Evolutionary conservation across 2,113 vertebrate genomes (phyloP).

Genomic region (Rhizomys pruinosus): DNA sequence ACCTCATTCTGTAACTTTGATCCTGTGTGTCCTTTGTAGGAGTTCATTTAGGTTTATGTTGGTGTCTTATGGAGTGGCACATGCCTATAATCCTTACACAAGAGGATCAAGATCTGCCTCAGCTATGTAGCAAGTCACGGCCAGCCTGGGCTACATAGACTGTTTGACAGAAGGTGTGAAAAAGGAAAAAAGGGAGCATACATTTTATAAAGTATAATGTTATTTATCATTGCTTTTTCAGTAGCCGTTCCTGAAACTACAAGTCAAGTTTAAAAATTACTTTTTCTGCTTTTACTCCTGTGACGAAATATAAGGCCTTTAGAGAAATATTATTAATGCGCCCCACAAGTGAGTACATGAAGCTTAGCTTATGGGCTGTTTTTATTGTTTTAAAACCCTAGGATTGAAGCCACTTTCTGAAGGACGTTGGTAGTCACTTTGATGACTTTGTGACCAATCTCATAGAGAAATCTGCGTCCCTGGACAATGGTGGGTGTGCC

Average conservation of each 20-base stretch:
- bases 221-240: slow-evolving; percentile 36
- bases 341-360: background rate
- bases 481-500: slow-evolving; percentile 87
- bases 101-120: background rate
- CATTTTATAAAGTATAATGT: background rate
- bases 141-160: background rate
- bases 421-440: slow-evolving; percentile 93
- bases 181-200: fast-evolving
- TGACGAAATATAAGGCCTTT: slow-evolving; percentile 38
- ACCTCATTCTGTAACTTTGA: background rate
- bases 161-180: too few species aligned
- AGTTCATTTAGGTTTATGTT: slow-evolving; percentile 17
- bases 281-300: slow-evolving; percentile 29
- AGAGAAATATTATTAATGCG: slow-evolving; percentile 9
- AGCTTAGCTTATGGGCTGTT: background rate
- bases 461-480: slow-evolving; percentile 90
- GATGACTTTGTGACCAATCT: slow-evolving; percentile 93
- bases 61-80: background rate
- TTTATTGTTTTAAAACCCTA: slow-evolving; percentile 77
- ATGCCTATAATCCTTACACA: background rate
- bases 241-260: slow-evolving; percentile 22
- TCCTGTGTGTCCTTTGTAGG: slow-evolving; percentile 28
- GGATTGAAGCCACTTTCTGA: slow-evolving; percentile 93
- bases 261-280: background rate
- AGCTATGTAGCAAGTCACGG: background rate